phyloP scores from a whole-genome alignment of 1,140 invertebrate genomes.

The Orussus abietinus region DNA sequence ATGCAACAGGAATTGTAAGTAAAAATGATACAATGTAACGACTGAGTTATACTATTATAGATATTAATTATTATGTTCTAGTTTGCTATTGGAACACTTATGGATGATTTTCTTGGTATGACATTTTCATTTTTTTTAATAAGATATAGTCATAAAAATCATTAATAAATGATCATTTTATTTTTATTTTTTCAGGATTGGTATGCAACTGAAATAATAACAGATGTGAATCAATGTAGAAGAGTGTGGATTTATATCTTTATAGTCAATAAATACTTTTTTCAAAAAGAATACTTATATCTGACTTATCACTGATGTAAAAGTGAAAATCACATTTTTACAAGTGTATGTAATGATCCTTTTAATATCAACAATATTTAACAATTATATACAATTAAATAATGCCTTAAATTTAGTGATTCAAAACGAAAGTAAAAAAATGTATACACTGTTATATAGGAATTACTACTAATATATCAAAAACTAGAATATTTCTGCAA shows the following conservation, averaged over 20 bases:
- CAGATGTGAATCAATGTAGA: not conserved
- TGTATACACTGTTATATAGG: not conserved
- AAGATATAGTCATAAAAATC: too few relatives aligned
- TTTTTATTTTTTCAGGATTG: conserved; percentile 25
- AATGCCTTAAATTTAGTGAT: not conserved
- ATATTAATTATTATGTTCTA: conserved; percentile 56
- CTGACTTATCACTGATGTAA: not conserved
- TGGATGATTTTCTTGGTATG: conserved; percentile 92
- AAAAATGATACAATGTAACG: conserved; percentile 13
- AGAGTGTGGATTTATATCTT: conserved; percentile 5
- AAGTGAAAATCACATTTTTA: not conserved
- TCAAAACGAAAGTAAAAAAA: conserved; percentile 1
- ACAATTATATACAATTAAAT: not conserved
- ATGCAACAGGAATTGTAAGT: conserved; percentile 88
- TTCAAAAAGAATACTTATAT: conserved; percentile 6
- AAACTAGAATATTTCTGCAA: not conserved
- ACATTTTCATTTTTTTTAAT: conserved; percentile 13
- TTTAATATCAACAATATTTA: conserved; percentile 1
- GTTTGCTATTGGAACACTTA: conserved; percentile 97
- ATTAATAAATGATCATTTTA: not conserved
- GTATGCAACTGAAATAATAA: conserved; percentile 22
- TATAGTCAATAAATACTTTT: conserved; percentile 6
- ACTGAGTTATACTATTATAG: conserved; percentile 13
- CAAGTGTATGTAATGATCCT: not conserved
- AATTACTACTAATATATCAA: not conserved